Evolutionary conservation across 2,888 invertebrate species (phyloP).

Genomic region (Nemapogon koenigi): DNA sequence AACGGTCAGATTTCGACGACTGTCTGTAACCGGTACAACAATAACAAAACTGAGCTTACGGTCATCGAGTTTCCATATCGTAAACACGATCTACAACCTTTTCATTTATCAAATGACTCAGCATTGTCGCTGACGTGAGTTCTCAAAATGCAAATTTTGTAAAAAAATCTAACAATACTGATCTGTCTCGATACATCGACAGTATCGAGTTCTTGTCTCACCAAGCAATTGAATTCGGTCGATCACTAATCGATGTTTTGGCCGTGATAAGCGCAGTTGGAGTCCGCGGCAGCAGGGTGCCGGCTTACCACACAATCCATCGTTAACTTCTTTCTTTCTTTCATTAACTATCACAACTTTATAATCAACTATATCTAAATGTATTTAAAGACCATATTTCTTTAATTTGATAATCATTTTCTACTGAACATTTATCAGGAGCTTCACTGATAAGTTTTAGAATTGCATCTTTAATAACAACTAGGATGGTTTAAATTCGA

Average conservation of each 20-base stretch:
- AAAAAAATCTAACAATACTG: conserved; percentile 56
- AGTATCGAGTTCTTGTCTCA: conserved; percentile 54
- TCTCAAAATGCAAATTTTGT: conserved; percentile 63
- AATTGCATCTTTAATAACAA: conserved; percentile 36
- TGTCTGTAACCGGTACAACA: conserved; percentile 61
- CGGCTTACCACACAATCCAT: conserved; percentile 66
- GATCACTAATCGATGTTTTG: conserved; percentile 66
- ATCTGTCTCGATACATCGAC: conserved; percentile 53
- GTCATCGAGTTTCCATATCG: conserved; percentile 57
- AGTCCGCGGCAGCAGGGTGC: conserved; percentile 63
- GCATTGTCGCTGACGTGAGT: conserved; percentile 60
- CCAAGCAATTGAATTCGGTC: conserved; percentile 64
- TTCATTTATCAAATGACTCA: conserved; percentile 63
- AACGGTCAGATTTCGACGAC: conserved; percentile 20
- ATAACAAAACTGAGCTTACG: conserved; percentile 56
- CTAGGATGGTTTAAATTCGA: conserved; percentile 37
- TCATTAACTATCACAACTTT: conserved; percentile 46
- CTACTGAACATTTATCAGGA: conserved; percentile 60
- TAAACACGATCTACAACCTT: conserved; percentile 47
- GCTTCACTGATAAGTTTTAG: conserved; percentile 26
- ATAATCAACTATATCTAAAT: conserved; percentile 47
- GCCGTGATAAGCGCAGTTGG: conserved; percentile 63
- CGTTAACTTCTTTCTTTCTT: conserved; percentile 64
- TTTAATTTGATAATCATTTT: conserved; percentile 51
- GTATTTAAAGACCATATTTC: conserved; percentile 43